Base-by-base conservation (phyloP, 2,888 invertebrate genomes). In the Parthenolecanium corni region DNA sequence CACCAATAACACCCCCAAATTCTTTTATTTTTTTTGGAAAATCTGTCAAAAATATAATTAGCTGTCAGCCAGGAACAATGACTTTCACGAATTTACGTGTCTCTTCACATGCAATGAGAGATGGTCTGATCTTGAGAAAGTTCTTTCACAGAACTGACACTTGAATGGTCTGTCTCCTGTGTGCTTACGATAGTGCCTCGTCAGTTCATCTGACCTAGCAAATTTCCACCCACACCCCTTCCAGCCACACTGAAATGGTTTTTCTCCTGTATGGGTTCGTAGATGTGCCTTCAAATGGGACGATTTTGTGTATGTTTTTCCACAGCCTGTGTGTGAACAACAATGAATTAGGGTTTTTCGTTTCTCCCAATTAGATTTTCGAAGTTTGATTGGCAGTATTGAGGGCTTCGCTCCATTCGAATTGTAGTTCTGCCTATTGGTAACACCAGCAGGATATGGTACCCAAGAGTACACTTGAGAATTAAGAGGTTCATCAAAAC, bases 71-170 rank as follows among this genome's bases (percentile, higher is more conserved):
- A n/a, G n/a, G n/a, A n/a, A n/a, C 5, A 49, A 11, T 14, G 4
- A 38, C 21, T 14, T 20, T 54, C 54, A 61, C 6, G 61, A 20
- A 61, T 51, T 61, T 49, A 51, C 38, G 71, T 82, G 82, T 64
- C 82, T 72, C 71, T 82, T 82, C 80, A 81, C 81, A 71, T 83
- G 83, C 53, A 83, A 75, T 2, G 80, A 79, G 65, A 83, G 74
- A 69, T 83, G 83, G 71, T 83, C 83, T 36, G 80, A 81, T 36
- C 83, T 73, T 44, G 81, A 79, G 73, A 83, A 83, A 21, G 81
- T 79, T 16, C 83, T 72, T 67, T 80, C 80, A 70, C 83, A 83
- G 44, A 81, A 72, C 49, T 78, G 75, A 70, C 83, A 83, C 69
- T 80, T 79, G 74, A 83, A 83, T 1, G 83, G 83, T 52, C 81